These are phyloP conservation scores for Lamellibrachia luymesi DNA, from an alignment of 1,140 invertebrate genomes.

Conservation along the genomic window DNA sequence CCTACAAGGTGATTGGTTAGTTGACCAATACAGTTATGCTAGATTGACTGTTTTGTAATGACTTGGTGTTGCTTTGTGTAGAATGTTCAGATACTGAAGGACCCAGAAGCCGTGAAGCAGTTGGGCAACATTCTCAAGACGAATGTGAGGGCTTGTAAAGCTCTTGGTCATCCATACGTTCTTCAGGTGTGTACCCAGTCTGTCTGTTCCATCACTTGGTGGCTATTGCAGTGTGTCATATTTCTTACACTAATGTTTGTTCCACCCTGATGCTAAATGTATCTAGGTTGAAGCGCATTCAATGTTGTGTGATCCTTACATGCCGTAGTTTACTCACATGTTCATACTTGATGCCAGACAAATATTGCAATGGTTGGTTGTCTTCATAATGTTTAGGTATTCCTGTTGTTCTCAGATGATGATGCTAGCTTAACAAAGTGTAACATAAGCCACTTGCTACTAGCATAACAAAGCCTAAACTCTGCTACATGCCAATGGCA, in stretches of 20 bases:
- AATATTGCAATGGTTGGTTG: not conserved
- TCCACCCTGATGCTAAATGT: not conserved
- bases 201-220: constrained; percentile 10
- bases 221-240: not conserved
- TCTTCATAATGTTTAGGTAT: too few relatives aligned
- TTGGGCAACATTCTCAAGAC: constrained; percentile 97
- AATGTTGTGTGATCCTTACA: not conserved
- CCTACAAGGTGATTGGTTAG: constrained; percentile 17
- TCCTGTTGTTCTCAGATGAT: too few relatives aligned
- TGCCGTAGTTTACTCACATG: too few relatives aligned
- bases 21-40: constrained; percentile 24
- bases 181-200: constrained; percentile 65
- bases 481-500: too few relatives aligned
- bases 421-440: too few relatives aligned
- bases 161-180: constrained; percentile 93
- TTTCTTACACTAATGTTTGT: not conserved
- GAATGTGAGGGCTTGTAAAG: constrained; percentile 96
- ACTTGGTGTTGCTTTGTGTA: constrained; percentile 45
- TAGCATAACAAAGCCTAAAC: too few relatives aligned
- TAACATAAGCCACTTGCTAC: too few relatives aligned
- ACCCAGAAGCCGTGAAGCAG: constrained; percentile 95
- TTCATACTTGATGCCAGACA: too few relatives aligned
- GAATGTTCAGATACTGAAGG: constrained; percentile 95
- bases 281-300: not conserved
- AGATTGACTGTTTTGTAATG: constrained; percentile 28